Evolutionary conservation across 2,888 invertebrate genomes (phyloP).

Genomic region (Ennomos quercinarius): DNA sequence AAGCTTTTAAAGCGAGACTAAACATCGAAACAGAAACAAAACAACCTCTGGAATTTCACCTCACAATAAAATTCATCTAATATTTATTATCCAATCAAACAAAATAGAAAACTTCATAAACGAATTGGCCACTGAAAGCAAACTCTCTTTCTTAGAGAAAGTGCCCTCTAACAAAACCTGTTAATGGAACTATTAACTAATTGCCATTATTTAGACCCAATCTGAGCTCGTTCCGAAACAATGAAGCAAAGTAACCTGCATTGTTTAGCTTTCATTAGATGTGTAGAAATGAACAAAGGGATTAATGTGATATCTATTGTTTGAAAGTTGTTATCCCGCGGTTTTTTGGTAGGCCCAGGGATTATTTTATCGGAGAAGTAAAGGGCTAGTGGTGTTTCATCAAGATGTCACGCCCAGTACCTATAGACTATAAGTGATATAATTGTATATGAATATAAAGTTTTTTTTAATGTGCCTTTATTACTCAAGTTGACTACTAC

Average conservation of each 20-base stretch:
- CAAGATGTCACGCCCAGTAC: too few species aligned
- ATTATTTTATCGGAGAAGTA: too few species aligned
- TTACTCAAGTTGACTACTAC: too few species aligned
- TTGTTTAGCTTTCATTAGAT: conserved; percentile 29
- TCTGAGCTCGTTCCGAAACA: conserved; percentile 20
- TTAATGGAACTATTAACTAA: conserved; percentile 31
- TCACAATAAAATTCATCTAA: neutral
- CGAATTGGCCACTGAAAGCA: conserved; percentile 14
- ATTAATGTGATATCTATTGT: conserved; percentile 18
- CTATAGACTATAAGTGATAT: too few species aligned
- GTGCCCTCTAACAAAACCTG: conserved; percentile 17
- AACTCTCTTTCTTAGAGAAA: conserved; percentile 26
- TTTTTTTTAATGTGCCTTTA: neutral
- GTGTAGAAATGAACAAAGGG: conserved; percentile 20
- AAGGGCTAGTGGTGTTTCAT: too few species aligned
- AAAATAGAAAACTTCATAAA: conserved; percentile 7
- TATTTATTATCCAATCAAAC: neutral
- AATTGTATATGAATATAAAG: too few species aligned
- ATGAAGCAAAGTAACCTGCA: conserved; percentile 23
- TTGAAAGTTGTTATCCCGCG: neutral
- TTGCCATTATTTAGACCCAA: conserved; percentile 31
- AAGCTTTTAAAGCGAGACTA: too few species aligned
- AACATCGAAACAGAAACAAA: too few species aligned
- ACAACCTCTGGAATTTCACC: neutral
- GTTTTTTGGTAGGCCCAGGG: neutral